Percentiles rank a stretch among this genome's conserved stretches.
These are phyloP conservation scores for Lineus longissimus DNA, from an alignment of 1,140 invertebrate genomes.

Conservation along the genomic window DNA sequence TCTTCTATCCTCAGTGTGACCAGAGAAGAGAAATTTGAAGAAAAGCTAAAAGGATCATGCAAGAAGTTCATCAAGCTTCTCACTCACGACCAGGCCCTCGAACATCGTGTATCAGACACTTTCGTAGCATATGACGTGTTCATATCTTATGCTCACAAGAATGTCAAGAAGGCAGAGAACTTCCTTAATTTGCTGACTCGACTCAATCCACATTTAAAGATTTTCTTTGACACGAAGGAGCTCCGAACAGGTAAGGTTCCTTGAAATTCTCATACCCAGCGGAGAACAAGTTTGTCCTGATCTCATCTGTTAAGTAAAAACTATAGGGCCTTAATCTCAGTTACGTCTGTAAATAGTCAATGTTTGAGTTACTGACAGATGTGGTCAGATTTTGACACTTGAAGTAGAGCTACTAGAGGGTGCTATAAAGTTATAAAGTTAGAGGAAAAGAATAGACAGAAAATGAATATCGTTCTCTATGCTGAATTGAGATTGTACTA, in stretches of 20 bases:
- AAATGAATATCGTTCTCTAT: too few relatives aligned
- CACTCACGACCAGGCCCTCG: neutral
- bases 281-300: too few relatives aligned
- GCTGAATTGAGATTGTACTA: too few relatives aligned
- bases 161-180: slow-evolving; percentile 25
- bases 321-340: too few relatives aligned
- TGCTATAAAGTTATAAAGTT: too few relatives aligned
- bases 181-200: slow-evolving; percentile 26
- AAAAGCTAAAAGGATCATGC: neutral
- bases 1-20: neutral
- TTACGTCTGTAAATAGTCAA: too few relatives aligned
- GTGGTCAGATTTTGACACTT: too few relatives aligned
- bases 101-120: neutral
- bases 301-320: too few relatives aligned
- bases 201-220: slow-evolving; percentile 28
- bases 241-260: slow-evolving; percentile 38
- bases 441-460: too few relatives aligned
- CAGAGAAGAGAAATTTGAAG: neutral
- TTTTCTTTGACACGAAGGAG: slow-evolving; percentile 46
- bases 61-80: neutral
- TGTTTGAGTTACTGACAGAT: too few relatives aligned
- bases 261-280: slow-evolving; percentile 2
- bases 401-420: too few relatives aligned
- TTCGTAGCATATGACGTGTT: slow-evolving; percentile 42
- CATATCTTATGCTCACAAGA: slow-evolving; percentile 46